phyloP scores from a whole-genome alignment of 2,113 vertebrate genomes.

The Nothobranchius furzeri region DNA sequence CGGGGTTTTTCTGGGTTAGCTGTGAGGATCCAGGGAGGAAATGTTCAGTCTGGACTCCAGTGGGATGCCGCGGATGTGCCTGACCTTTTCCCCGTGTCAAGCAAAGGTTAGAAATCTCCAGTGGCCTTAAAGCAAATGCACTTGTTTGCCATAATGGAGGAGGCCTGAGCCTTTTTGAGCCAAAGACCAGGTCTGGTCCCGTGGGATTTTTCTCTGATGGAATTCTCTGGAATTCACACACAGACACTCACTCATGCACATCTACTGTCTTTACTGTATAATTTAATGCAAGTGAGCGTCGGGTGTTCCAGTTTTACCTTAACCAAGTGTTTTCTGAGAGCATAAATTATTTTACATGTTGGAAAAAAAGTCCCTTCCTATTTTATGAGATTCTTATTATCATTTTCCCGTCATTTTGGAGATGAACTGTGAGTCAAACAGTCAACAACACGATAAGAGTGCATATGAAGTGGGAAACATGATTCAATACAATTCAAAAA shows the following conservation, averaged over 20 bases:
- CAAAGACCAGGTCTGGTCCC: slow-evolving; percentile 65
- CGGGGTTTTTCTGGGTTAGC: slow-evolving; percentile 26
- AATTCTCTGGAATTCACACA: slow-evolving; percentile 45
- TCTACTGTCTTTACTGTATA: slow-evolving; percentile 22
- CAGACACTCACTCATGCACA: slow-evolving; percentile 21
- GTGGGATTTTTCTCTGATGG: slow-evolving; percentile 58
- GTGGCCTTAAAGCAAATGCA: slow-evolving; percentile 82
- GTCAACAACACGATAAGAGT: slow-evolving; percentile 36
- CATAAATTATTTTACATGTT: slow-evolving; percentile 14
- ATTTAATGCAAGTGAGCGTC: slow-evolving; percentile 37
- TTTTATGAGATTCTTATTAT: slow-evolving; percentile 18
- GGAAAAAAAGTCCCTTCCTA: slow-evolving; percentile 11
- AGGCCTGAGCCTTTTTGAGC: slow-evolving; percentile 63
- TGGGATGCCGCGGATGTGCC: slow-evolving; percentile 66
- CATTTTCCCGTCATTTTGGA: slow-evolving; percentile 37
- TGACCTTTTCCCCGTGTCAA: slow-evolving; percentile 82
- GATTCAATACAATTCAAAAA: slow-evolving; percentile 8
- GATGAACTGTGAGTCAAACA: slow-evolving; percentile 48
- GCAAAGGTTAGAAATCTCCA: slow-evolving; percentile 85
- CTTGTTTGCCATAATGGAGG: slow-evolving; percentile 81
- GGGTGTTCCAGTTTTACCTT: slow-evolving; percentile 24
- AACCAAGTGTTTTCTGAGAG: slow-evolving; percentile 13
- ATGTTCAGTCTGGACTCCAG: slow-evolving; percentile 63
- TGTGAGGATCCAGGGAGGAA: slow-evolving; percentile 46
- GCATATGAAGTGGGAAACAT: slow-evolving; percentile 26